Conservation (phyloP, 2,888 invertebrate species). For the Brachycybe producta region DNA sequence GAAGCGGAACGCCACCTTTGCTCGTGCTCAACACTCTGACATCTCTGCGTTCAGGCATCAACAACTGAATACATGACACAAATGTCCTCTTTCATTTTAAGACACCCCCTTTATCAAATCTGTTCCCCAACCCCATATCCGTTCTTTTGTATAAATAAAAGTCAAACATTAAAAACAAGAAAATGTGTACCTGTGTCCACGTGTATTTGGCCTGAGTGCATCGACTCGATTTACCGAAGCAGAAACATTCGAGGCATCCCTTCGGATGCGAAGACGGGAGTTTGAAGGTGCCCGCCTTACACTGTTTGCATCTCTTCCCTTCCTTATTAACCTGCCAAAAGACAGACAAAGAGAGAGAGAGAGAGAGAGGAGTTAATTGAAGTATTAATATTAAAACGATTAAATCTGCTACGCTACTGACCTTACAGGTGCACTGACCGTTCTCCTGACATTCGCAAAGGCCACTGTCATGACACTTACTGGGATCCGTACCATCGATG, state of each 20-base stretch:
- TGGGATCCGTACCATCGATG: constrained; percentile 49
- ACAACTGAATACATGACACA: constrained; percentile 11
- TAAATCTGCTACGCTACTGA: constrained; percentile 27
- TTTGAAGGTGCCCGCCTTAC: constrained; percentile 75
- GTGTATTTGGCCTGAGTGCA: constrained; percentile 70
- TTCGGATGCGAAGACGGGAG: constrained; percentile 58
- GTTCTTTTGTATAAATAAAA: too few species aligned
- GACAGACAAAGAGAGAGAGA: too few species aligned
- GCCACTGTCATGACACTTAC: constrained; percentile 37
- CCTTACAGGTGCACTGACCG: constrained; percentile 85
- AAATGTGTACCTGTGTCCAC: constrained; percentile 64
- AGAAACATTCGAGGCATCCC: constrained; percentile 93
- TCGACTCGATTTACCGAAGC: constrained; percentile 70
- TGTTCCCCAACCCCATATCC: too few species aligned
- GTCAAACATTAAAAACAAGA: too few species aligned
- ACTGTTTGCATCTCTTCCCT: constrained; percentile 70
- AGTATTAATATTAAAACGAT: not conserved
- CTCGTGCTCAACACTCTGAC: constrained; percentile 11
- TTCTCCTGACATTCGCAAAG: constrained; percentile 55
- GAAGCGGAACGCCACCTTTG: constrained; percentile 12
- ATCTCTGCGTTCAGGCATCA: constrained; percentile 13
- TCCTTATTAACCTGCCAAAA: constrained; percentile 65
- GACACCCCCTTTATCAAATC: too few species aligned
- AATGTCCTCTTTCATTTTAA: too few species aligned
- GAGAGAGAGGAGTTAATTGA: too few species aligned